Evolutionary conservation across 1,140 invertebrate genomes (phyloP), one percentile per base, ranked within the genome.

Genomic region (Euschistus heros): DNA sequence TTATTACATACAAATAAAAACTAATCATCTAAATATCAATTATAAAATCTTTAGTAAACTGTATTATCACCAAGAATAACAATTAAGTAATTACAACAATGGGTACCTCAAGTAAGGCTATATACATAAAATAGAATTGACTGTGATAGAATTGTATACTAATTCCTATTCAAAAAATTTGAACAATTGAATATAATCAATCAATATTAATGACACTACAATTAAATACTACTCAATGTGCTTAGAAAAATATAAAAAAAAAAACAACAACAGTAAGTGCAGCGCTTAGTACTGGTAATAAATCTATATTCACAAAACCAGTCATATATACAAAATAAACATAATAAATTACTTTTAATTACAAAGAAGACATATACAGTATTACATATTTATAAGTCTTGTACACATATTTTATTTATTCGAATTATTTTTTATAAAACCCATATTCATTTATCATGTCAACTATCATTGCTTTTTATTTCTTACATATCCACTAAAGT

Each of bases 161-260:
- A 37, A 37, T 6, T 37, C 7, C 3, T 37, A 37, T 37, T 1
- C 7, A 10, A 1, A 37, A 37, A 37, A 37, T 37, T 37, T 37
- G 33, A 37, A 37, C 33, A 1, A 37, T 10, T 4, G 33, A 37
- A 37, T 10, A 37, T 37, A 13, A 37, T 13, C 33, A 6, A 37
- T 37, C 7, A 37, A 37, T 37, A 6, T 37, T 50, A n/a, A 50
- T 50, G 26, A 8, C 15, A 4, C 54, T 57, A 57, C 54, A 24
- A 24, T 24, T 50, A 57, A 22, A 57, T 57, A 57, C 24, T 57
- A 57, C 5, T 57, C 3, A 57, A 57, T 57, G 54, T 57, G 54
- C 54, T 27, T 57, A 57, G 54, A 57, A 57, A 57, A 57, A 57
- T 57, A 57, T 57, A 57, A 57, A 57, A 57, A 24, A 26, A 57